Percentiles rank a stretch among this genome's conserved stretches.
Evolutionary conservation across 2,797 vertebrate species (phyloP).

Genomic region (Phylloscopus collybita): DNA sequence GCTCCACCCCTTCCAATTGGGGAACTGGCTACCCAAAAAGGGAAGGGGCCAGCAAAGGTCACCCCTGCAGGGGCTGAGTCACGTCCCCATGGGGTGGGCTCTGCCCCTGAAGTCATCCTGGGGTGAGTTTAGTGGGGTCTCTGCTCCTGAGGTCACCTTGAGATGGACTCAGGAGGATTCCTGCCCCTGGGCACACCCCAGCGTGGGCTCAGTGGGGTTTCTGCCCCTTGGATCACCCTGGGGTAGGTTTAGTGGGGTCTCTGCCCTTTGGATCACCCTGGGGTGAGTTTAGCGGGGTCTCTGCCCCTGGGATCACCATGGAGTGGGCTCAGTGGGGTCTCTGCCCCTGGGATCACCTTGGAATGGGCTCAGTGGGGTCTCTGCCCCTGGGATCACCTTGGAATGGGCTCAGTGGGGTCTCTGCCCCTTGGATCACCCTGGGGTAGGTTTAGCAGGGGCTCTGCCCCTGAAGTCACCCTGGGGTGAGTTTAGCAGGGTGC

Average conservation of each 20-base stretch:
- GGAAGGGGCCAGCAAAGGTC: neutral
- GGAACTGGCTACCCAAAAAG: neutral
- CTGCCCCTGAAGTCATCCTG: rapidly evolving
- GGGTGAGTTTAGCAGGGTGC: no score
- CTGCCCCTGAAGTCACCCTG: no score
- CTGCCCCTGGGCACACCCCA: rapidly evolving
- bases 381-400: no score
- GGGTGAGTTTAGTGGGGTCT: neutral
- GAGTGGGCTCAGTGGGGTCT: no score
- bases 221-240: neutral
- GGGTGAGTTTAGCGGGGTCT: neutral
- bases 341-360: no score
- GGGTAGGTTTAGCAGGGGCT: no score
- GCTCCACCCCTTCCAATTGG: neutral
- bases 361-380: no score
- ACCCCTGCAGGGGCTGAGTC: neutral
- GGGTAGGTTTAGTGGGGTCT: neutral
- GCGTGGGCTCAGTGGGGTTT: rapidly evolving
- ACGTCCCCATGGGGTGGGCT: neutral
- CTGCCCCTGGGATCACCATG: no score
- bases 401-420: no score
- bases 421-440: no score
- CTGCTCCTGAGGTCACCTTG: rapidly evolving
- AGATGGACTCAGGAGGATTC: rapidly evolving
- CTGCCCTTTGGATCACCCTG: no score